Base-by-base conservation (phyloP, 2,797 vertebrate species). In the Linurgus olivaceus region DNA sequence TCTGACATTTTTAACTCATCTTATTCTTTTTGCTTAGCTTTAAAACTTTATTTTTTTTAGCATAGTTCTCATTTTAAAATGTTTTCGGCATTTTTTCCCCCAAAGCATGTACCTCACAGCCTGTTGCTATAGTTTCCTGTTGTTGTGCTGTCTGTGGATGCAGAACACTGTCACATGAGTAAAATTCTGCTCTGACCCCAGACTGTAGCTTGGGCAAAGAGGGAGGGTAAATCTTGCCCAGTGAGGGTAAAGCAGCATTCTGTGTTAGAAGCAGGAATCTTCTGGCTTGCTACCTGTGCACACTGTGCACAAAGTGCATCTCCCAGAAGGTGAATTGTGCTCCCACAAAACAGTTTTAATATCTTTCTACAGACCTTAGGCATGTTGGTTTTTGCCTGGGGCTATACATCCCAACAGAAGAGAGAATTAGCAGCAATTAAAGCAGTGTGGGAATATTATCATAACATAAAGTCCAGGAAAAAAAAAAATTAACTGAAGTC, bases 21-120 rank as follows among this genome's bases (percentile, higher is more conserved):
- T 19, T 52, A 8, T 88, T 86, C 16, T 63, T 29, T 66, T 71
- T 73, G 8, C 15, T 76, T 77, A 47, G 17, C 13, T 76, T 73
- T 16, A 12, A 80, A 78, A 9, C 2, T 0, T 9, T 54, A 44
- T 29, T 59, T 10, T 45, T 85, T 66, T 50, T 33, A 25, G 9
- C 0, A 1, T 26, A 29, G 26, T 13, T 70, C 6, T 40, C 5
- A 15, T 54, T 59, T 59, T 31, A 16, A 44, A 35, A 26, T 10
- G 2, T 9, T 51, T 28, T 24, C 13, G 24, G 17, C 31, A 11
- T 28, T 11, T 38, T 8, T 13, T 0, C 7, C 6, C 19, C 11
- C 29, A 40, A 40, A 38, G 6, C 1, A 5, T 0, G 0, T 23
- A 5, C 10, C 11, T 31, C 1, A 0, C 13, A 76, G n/a, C 23